phyloP scores from a whole-genome alignment of 2,113 vertebrate genomes.

The Anthoscopus minutus region DNA sequence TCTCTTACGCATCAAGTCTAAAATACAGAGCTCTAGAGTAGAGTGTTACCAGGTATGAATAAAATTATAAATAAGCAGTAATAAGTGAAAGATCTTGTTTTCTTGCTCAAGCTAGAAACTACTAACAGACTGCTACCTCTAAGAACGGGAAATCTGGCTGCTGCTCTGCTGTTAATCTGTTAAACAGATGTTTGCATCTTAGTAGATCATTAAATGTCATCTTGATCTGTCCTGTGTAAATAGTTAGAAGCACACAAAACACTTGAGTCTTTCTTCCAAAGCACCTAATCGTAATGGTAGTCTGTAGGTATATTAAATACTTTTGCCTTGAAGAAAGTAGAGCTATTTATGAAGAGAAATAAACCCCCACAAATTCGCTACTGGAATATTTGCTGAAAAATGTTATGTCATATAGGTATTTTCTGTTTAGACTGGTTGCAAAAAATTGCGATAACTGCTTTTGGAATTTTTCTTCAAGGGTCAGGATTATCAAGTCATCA shows the following conservation, averaged over 20 bases:
- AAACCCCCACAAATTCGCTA: background rate
- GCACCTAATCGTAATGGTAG: background rate
- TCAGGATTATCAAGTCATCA: conserved; percentile 77
- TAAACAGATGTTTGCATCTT: background rate
- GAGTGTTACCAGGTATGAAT: background rate
- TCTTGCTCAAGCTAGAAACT: background rate
- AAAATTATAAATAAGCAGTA: background rate
- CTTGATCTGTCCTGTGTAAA: background rate
- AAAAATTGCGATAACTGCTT: background rate
- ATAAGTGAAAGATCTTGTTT: background rate
- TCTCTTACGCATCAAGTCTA: background rate
- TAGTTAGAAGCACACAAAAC: background rate
- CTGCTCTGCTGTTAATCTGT: background rate
- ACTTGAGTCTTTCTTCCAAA: background rate
- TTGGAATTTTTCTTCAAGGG: conserved; percentile 68
- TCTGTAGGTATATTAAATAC: background rate
- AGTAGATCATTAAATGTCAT: background rate
- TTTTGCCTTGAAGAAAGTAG: background rate
- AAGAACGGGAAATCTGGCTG: background rate
- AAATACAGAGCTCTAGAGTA: background rate
- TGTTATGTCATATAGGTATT: background rate
- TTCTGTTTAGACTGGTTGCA: background rate
- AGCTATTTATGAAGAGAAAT: background rate
- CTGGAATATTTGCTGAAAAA: background rate
- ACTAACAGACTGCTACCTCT: accelerated